Evolutionary conservation across 2,113 vertebrate species (phyloP).

Genomic region (Brachionichthys hirsutus): DNA sequence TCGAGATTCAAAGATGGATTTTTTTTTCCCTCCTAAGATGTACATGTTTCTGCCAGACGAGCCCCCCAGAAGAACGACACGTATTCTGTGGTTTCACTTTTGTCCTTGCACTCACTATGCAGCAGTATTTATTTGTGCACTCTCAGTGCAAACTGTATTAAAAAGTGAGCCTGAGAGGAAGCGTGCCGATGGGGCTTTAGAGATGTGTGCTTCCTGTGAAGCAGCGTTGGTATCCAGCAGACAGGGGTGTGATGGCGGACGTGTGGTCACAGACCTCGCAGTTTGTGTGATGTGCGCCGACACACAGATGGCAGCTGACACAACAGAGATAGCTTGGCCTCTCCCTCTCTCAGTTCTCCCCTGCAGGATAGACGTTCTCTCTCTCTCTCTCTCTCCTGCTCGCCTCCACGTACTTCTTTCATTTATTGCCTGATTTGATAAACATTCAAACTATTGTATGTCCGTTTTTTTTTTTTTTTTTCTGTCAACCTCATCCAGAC

Average conservation of each 20-base stretch:
- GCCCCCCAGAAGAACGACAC: too few species aligned
- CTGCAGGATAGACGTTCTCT: slow-evolving; percentile 35
- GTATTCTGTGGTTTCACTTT: too few species aligned
- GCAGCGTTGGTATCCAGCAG: slow-evolving; percentile 28
- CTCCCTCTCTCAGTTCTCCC: slow-evolving; percentile 30
- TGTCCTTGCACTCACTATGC: background rate
- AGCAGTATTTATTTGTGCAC: background rate
- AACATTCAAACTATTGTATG: slow-evolving; percentile 21
- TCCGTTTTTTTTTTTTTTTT: background rate
- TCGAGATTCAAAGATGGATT: too few species aligned
- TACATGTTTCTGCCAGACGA: too few species aligned
- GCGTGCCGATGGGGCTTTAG: background rate
- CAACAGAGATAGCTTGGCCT: slow-evolving; percentile 50
- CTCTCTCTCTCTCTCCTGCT: slow-evolving; percentile 15
- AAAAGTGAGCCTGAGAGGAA: background rate
- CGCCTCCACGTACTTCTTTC: background rate
- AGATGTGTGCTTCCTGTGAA: background rate
- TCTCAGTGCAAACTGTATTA: background rate
- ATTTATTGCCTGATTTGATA: slow-evolving; percentile 7
- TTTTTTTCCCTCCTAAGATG: too few species aligned
- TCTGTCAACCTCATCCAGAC: background rate
- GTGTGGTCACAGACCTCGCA: slow-evolving; percentile 56
- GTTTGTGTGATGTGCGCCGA: slow-evolving; percentile 59
- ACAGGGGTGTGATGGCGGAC: slow-evolving; percentile 42
- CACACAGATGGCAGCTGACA: slow-evolving; percentile 71